Evolutionary conservation across 1,140 invertebrate species (phyloP).

Genomic region (Bombus confusus): DNA sequence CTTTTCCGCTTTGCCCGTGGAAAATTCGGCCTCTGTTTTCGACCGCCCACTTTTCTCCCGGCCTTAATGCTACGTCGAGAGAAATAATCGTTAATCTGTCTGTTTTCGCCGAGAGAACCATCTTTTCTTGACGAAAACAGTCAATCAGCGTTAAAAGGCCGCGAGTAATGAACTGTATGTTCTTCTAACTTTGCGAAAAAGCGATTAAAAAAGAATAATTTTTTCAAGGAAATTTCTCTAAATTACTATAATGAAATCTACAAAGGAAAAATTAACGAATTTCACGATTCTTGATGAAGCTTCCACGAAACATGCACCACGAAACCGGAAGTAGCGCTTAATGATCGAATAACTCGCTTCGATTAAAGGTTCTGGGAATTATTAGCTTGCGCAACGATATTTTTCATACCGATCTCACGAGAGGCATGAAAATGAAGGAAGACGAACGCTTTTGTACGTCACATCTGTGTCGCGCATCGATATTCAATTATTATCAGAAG

Average conservation of each 20-base stretch:
- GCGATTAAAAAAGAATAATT: not conserved
- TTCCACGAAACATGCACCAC: not conserved
- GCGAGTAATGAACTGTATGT: not conserved
- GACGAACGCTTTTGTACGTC: not conserved
- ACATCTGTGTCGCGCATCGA: not conserved
- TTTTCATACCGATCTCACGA: slow-evolving; percentile 3
- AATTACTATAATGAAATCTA: not conserved
- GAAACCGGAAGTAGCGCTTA: not conserved
- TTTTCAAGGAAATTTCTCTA: not conserved
- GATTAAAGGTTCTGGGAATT: not conserved
- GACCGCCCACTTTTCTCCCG: not conserved
- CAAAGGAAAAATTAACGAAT: not conserved
- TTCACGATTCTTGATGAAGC: not conserved
- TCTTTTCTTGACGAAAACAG: not conserved
- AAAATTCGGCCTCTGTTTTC: slow-evolving; percentile 7
- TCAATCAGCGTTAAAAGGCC: not conserved
- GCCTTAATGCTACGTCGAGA: not conserved
- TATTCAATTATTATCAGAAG: not conserved
- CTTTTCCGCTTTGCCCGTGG: not conserved
- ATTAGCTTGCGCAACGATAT: not conserved
- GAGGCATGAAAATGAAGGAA: not conserved
- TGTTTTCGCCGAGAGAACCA: not conserved
- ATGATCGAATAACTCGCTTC: not conserved
- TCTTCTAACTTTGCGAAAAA: not conserved
- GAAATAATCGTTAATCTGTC: slow-evolving; percentile 4